These are phyloP conservation scores for Pelagia noctiluca DNA, from an alignment of 30 jellyfish, hydroid and myxozoan species.

Conservation along the genomic window DNA sequence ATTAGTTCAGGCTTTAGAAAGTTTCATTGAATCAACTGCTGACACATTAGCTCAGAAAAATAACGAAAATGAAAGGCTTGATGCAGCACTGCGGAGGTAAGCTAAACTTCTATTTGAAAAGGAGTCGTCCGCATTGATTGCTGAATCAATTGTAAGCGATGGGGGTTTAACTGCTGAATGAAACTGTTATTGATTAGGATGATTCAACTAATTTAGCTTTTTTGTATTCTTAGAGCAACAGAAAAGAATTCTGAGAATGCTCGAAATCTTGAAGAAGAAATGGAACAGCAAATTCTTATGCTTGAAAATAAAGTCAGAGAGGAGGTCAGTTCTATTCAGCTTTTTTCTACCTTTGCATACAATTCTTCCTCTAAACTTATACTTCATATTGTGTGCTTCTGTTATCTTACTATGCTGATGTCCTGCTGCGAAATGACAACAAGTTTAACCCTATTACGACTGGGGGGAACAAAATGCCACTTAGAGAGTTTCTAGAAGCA, in stretches of 20 bases:
- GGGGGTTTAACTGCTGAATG: not conserved
- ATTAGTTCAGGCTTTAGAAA: conserved; percentile 85
- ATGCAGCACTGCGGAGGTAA: conserved; percentile 88
- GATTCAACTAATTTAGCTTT: not conserved
- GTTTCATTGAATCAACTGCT: conserved; percentile 82
- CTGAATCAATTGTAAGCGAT: not conserved
- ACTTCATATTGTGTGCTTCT: not conserved
- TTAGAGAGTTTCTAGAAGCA: too few species aligned
- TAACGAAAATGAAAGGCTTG: conserved; percentile 88
- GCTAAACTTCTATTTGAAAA: not conserved
- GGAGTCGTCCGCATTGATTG: not conserved
- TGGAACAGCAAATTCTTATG: conserved; percentile 90
- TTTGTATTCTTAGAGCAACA: conserved; percentile 65
- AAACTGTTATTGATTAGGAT: not conserved
- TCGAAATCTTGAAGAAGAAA: conserved; percentile 83
- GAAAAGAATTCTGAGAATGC: conserved; percentile 87
- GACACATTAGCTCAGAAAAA: conserved; percentile 83
- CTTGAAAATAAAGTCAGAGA: conserved; percentile 85
- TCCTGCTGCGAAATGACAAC: too few species aligned
- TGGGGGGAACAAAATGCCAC: too few species aligned
- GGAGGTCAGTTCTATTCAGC: conserved; percentile 49
- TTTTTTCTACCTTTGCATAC: not conserved
- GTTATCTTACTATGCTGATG: too few species aligned
- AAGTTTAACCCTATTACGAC: too few species aligned
- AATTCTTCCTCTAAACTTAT: not conserved